phyloP scores from a whole-genome alignment of 2,888 invertebrate species.

The Lasioglossum malachurum region DNA sequence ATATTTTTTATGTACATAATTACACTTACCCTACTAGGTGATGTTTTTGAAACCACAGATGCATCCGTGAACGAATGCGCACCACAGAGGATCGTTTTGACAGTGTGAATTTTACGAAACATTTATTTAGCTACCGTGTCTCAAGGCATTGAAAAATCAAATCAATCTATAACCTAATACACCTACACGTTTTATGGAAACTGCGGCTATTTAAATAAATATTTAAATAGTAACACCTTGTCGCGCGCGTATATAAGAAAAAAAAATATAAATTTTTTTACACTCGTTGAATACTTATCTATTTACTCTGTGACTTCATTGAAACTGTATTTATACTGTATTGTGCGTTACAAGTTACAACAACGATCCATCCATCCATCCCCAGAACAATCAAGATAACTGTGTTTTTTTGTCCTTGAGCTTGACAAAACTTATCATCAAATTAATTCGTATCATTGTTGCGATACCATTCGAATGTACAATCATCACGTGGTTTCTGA shows the following conservation, averaged over 20 bases:
- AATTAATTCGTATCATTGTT: conserved; percentile 26
- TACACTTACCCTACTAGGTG: conserved; percentile 59
- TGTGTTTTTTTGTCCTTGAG: conserved; percentile 13
- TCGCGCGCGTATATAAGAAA: not conserved
- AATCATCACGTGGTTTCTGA: conserved; percentile 1
- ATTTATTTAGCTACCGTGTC: conserved; percentile 55
- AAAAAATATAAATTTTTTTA: conserved; percentile 3
- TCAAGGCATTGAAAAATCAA: not conserved
- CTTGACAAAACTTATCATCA: conserved; percentile 7
- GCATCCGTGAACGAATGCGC: conserved; percentile 53
- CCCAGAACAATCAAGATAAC: not conserved
- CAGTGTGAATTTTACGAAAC: conserved; percentile 62
- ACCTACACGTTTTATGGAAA: not conserved
- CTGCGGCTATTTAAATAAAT: no score
- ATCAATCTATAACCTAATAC: conserved; percentile 12
- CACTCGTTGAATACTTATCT: not conserved
- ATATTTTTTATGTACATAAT: not conserved
- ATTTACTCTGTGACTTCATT: conserved; percentile 1
- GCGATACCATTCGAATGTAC: conserved; percentile 19
- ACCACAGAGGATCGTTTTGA: conserved; percentile 39
- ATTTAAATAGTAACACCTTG: not conserved
- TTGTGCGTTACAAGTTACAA: not conserved
- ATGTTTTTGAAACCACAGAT: conserved; percentile 36
- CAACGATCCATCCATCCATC: not conserved
- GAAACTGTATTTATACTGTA: not conserved